phyloP scores from a whole-genome alignment of 2,113 vertebrate genomes.

The Nothobranchius kuhntae region DNA sequence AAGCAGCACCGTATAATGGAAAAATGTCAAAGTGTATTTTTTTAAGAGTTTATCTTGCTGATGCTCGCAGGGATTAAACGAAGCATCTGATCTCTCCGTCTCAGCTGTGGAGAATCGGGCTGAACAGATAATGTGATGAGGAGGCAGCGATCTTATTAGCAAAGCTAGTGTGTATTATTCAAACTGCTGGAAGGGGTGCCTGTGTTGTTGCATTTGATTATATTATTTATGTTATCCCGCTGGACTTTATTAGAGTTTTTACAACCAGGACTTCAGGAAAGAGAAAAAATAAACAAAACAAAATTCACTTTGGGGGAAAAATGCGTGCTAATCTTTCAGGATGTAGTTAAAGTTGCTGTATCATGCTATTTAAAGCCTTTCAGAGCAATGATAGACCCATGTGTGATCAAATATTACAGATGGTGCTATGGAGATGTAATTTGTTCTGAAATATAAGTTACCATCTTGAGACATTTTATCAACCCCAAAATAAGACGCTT shows the following conservation, averaged over 20 bases:
- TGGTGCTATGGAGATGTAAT: too few species aligned
- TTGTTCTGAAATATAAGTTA: too few species aligned
- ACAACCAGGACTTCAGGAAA: slow-evolving; percentile 7
- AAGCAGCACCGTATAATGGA: slow-evolving; percentile 3
- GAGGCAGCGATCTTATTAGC: slow-evolving; percentile 62
- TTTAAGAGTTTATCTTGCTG: slow-evolving; percentile 42
- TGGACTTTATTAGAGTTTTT: slow-evolving; percentile 34
- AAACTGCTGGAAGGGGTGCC: slow-evolving; percentile 26
- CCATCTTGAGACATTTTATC: too few species aligned
- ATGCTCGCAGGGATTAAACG: slow-evolving; percentile 48
- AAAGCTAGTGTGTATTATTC: slow-evolving; percentile 45
- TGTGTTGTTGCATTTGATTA: slow-evolving; percentile 49
- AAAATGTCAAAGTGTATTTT: slow-evolving; percentile 40
- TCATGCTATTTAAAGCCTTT: too few species aligned
- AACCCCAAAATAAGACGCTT: too few species aligned
- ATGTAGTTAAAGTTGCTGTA: not conserved
- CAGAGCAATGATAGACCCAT: too few species aligned
- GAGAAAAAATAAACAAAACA: not conserved
- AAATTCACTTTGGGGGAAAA: not conserved
- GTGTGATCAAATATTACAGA: too few species aligned
- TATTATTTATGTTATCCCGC: slow-evolving; percentile 35
- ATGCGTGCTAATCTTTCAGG: not conserved
- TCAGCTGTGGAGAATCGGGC: slow-evolving; percentile 42
- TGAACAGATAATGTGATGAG: slow-evolving; percentile 50
- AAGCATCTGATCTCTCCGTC: slow-evolving; percentile 59